A percentile compares a stretch with the other conserved stretches of the same genome.
phyloP scores from a whole-genome alignment of 92 coral and sea anemone species.

The Epizoanthus stellaris region DNA sequence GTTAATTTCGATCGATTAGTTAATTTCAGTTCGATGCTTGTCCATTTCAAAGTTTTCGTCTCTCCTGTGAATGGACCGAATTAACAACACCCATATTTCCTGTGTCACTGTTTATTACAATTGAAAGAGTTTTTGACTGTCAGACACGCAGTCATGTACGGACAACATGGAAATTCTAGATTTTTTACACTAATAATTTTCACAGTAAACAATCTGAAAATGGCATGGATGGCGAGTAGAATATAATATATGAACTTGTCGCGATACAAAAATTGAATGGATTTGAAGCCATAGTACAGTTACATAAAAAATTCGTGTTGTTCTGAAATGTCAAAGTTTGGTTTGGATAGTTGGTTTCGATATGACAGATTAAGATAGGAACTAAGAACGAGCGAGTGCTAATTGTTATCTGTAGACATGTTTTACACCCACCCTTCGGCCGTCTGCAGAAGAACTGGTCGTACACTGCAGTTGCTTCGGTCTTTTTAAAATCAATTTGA shows the following conservation, averaged over 20 bases:
- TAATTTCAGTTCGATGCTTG: slow-evolving; percentile 39
- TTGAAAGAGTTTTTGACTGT: slow-evolving; percentile 19
- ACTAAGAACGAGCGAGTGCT: not conserved
- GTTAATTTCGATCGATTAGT: slow-evolving; percentile 45
- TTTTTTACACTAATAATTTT: slow-evolving; percentile 7
- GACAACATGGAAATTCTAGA: not conserved
- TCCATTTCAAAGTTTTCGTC: slow-evolving; percentile 36
- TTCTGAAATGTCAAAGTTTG: not conserved
- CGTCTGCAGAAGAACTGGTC: not conserved
- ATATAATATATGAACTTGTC: slow-evolving; percentile 13
- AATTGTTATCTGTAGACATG: slow-evolving; percentile 9
- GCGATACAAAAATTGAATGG: slow-evolving; percentile 20
- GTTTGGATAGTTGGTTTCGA: not conserved
- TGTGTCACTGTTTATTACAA: slow-evolving; percentile 40
- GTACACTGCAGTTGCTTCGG: not conserved
- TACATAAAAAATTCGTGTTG: not conserved
- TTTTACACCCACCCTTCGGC: slow-evolving; percentile 18
- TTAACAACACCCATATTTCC: slow-evolving; percentile 50
- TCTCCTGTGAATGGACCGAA: slow-evolving; percentile 38
- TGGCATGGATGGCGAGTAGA: not conserved
- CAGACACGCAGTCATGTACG: not conserved
- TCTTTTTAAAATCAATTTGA: not conserved
- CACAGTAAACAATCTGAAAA: not conserved
- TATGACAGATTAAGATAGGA: slow-evolving; percentile 6
- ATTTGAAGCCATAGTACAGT: slow-evolving; percentile 8